Evolutionary conservation across 2,797 vertebrate genomes (phyloP).

Genomic region (Coccyzus lansbergi): DNA sequence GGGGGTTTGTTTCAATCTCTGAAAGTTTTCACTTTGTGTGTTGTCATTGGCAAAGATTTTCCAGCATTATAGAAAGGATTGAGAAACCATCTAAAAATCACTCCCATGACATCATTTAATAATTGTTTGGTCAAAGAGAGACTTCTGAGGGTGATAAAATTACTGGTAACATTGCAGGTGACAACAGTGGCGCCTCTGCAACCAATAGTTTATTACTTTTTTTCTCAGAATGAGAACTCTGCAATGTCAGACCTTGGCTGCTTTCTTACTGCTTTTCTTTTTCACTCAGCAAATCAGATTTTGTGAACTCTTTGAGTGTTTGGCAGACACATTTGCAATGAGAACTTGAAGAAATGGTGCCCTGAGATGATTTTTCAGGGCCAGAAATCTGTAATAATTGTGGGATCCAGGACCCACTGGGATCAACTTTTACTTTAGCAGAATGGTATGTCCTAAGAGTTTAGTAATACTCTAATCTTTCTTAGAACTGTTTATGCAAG

Average conservation of each 20-base stretch:
- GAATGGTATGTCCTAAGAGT: constrained; percentile 13
- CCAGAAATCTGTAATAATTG: not conserved
- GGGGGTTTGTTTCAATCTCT: not conserved
- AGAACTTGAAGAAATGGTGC: not conserved
- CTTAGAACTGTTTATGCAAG: constrained; percentile 2
- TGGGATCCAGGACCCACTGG: not conserved
- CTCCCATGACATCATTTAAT: not conserved
- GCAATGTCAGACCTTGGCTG: not conserved
- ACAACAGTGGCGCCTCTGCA: not conserved
- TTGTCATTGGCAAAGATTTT: not conserved
- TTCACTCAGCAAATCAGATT: not conserved
- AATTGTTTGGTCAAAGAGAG: not conserved
- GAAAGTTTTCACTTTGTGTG: not conserved
- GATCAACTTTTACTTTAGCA: constrained; percentile 18
- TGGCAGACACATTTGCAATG: not conserved
- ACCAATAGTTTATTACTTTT: not conserved
- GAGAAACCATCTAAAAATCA: not conserved
- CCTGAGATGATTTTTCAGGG: not conserved
- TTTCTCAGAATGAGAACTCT: not conserved
- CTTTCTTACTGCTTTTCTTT: not conserved
- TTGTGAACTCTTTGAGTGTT: not conserved
- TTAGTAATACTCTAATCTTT: constrained; percentile 8
- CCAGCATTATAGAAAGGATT: not conserved
- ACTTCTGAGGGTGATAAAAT: not conserved
- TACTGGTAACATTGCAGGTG: not conserved